Evolutionary conservation across 1,140 invertebrate genomes (phyloP).

Genomic region (Trachelipus rathkii): DNA sequence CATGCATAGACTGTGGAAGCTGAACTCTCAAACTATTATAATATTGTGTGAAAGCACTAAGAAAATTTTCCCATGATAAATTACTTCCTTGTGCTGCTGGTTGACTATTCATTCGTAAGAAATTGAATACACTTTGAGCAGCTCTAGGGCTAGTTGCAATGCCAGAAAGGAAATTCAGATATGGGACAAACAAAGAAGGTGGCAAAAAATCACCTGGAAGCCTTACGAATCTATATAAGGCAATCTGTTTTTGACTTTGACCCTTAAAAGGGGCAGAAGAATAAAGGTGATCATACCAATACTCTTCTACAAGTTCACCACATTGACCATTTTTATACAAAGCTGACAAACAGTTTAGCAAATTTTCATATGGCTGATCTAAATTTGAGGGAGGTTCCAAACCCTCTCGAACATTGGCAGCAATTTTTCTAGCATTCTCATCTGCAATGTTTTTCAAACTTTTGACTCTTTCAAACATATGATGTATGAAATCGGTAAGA

Average conservation of each 20-base stretch:
- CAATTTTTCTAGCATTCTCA: constrained; percentile 66
- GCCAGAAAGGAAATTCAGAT: constrained; percentile 78
- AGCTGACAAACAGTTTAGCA: constrained; percentile 70
- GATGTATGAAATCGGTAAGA: constrained; percentile 85
- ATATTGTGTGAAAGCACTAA: constrained; percentile 73
- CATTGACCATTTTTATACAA: constrained; percentile 73
- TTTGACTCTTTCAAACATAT: constrained; percentile 86
- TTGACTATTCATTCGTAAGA: constrained; percentile 70
- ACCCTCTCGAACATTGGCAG: constrained; percentile 60
- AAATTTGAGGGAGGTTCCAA: constrained; percentile 69
- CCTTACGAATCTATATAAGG: constrained; percentile 84
- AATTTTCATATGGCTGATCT: constrained; percentile 75
- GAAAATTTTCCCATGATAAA: constrained; percentile 84
- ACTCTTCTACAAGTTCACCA: constrained; percentile 70
- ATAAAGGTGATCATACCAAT: constrained; percentile 64
- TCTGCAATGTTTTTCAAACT: constrained; percentile 78
- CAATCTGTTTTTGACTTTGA: constrained; percentile 57
- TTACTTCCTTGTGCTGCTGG: constrained; percentile 49
- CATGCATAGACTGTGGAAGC: constrained; percentile 55
- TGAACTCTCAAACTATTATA: constrained; percentile 63
- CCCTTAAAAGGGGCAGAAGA: constrained; percentile 34
- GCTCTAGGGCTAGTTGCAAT: constrained; percentile 67
- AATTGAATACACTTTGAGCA: constrained; percentile 76
- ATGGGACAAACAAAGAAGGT: constrained; percentile 77
- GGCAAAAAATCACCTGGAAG: constrained; percentile 80